Evolutionary conservation across 2,113 vertebrate genomes (phyloP).

Genomic region (Colius striatus): DNA sequence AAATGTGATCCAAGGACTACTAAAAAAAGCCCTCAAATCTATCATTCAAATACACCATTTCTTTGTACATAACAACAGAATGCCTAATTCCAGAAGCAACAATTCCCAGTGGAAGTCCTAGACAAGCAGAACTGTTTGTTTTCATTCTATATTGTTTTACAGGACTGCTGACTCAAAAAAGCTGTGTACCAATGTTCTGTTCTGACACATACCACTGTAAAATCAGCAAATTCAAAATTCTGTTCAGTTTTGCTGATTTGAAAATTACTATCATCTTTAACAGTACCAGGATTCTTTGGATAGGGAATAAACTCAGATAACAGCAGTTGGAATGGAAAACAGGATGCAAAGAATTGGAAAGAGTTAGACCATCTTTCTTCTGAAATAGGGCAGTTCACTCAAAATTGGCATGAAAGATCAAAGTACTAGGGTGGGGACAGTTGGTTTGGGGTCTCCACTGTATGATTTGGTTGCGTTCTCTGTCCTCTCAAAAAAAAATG

Average conservation of each 20-base stretch:
- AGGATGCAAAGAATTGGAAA: not conserved
- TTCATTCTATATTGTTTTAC: not conserved
- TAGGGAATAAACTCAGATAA: not conserved
- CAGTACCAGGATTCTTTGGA: not conserved
- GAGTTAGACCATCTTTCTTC: not conserved
- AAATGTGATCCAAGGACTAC: not conserved
- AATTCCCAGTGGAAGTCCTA: not conserved
- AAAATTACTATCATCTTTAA: not conserved
- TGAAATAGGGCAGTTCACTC: not conserved
- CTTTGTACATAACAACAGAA: not conserved
- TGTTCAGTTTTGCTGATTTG: not conserved
- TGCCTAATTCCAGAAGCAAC: not conserved
- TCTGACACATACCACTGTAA: accelerated
- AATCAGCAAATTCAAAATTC: not conserved
- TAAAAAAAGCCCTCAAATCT: not conserved
- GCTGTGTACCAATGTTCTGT: not conserved
- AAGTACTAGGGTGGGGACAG: not conserved
- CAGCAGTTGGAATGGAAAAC: not conserved
- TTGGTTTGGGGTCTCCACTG: not conserved
- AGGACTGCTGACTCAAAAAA: not conserved
- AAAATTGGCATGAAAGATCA: not conserved
- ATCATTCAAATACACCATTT: not conserved
- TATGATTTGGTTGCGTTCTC: not conserved
- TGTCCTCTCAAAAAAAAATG: not conserved
- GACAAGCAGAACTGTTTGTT: not conserved